Evolutionary conservation across 2,113 vertebrate species (phyloP), one percentile per base, ranked within the genome.

Genomic region (Cinclus cinclus): DNA sequence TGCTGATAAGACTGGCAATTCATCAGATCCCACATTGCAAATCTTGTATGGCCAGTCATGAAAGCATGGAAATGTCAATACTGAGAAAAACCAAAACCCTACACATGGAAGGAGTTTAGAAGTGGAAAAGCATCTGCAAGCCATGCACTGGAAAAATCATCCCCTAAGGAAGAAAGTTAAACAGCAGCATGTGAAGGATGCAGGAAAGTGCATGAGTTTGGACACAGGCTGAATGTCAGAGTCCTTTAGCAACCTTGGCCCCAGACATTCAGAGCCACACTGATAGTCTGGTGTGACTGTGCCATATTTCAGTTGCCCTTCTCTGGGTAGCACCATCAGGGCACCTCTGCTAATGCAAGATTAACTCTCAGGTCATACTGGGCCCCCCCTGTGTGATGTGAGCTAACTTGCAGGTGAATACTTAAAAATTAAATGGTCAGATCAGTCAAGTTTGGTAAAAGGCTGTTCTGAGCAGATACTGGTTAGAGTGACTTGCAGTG

Each of bases 191-290:
- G n/a, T 33, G 75, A 60, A 69, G 17, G 44, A 71, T 13, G 22
- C 11, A 41, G 52, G 53, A 56, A 73, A 23, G 23, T 27, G 23
- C 9, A 15, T 52, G 74, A 37, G 13, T 64, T 64, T 53, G n/a
- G 53, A 46, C 49, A 4, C 0, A 19, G 18, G 7, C 16, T 75
- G 53, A 37, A 27, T 2, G 0, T 7, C 15, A 21, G 11, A 44
- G 30, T 52, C 44, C 44, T 89, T 63, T 11, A n/a, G 35, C 44
- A 87, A 7, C 46, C 47, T 67, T n/a, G 35, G 15, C 5, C 25
- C 9, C 41, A 56, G 53, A 30, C 8, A 24, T 20, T 78, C 16
- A 41, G 22, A 82, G 11, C 33, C 75, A 59, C 12, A 9, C 5
- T 23, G 52, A 67, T 2, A 7, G 10, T 62, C 63, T 62, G 25